Evolutionary conservation across 1,140 invertebrate genomes (phyloP).

Genomic region (Lepidotrigona ventralis): DNA sequence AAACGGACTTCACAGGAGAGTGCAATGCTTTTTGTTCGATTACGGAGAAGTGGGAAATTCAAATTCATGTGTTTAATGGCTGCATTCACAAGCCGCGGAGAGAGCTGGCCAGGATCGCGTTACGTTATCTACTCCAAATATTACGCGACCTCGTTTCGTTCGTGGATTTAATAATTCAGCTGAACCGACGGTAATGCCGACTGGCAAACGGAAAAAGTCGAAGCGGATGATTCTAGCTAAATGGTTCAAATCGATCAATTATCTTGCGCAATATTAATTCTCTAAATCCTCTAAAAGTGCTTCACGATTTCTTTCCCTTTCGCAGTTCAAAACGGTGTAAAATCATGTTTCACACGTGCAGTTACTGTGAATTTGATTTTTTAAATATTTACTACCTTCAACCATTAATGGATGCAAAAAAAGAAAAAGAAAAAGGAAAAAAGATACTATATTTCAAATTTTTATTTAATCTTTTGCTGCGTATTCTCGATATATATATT

Average conservation of each 20-base stretch:
- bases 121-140: not conserved
- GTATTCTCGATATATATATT: no score
- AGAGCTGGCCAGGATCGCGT: not conserved
- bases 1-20: not conserved
- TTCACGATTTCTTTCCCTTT: not conserved
- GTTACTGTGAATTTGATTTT: not conserved
- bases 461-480: no score
- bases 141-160: not conserved
- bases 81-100: not conserved
- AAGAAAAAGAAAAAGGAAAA: no score
- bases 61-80: not conserved
- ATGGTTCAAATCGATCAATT: not conserved
- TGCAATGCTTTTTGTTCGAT: not conserved
- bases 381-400: not conserved
- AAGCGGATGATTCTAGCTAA: not conserved
- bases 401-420: no score
- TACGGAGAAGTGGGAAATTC: not conserved
- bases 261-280: no score
- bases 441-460: no score
- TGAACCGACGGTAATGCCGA: not conserved
- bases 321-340: not conserved
- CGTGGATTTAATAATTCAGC: not conserved
- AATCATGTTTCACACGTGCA: no score
- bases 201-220: not conserved
- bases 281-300: not conserved